phyloP scores from a whole-genome alignment of 2,797 vertebrate genomes.

The Labeo calbasu region DNA sequence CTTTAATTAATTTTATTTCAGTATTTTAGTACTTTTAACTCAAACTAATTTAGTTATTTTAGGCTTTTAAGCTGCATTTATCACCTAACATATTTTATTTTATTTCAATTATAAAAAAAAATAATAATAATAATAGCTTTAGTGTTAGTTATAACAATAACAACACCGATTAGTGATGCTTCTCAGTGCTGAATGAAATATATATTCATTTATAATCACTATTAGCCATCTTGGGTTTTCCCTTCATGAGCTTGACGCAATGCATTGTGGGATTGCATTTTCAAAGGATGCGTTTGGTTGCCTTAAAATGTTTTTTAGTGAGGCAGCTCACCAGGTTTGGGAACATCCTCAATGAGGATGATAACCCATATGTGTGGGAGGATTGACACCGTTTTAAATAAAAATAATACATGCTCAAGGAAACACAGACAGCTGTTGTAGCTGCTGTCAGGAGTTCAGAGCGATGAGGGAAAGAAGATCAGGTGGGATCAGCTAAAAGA shows the following conservation, averaged over 20 bases:
- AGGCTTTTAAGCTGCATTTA: neutral
- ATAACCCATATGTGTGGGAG: slow-evolving; percentile 19
- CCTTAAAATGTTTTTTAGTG: neutral
- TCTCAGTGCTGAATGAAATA: neutral
- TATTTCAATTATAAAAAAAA: neutral
- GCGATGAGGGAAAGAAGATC: slow-evolving; percentile 26
- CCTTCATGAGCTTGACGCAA: neutral
- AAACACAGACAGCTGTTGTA: slow-evolving; percentile 12
- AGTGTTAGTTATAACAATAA: neutral
- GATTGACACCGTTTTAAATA: slow-evolving; percentile 31
- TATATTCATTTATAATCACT: neutral
- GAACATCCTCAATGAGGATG: slow-evolving; percentile 9
- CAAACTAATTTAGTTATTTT: neutral
- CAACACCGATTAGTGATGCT: neutral
- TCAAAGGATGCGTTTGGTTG: neutral
- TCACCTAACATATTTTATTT: neutral
- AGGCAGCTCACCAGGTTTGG: neutral
- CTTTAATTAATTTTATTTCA: neutral
- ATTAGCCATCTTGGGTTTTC: neutral
- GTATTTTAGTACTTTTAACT: neutral
- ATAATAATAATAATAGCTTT: neutral
- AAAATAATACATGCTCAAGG: slow-evolving; percentile 6
- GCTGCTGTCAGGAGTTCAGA: slow-evolving; percentile 30
- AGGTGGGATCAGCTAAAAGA: slow-evolving; percentile 36
- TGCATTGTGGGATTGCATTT: neutral